Evolutionary conservation across 1,140 invertebrate genomes (phyloP), one percentile per base, ranked within the genome.

Genomic region (Metaphire vulgaris): DNA sequence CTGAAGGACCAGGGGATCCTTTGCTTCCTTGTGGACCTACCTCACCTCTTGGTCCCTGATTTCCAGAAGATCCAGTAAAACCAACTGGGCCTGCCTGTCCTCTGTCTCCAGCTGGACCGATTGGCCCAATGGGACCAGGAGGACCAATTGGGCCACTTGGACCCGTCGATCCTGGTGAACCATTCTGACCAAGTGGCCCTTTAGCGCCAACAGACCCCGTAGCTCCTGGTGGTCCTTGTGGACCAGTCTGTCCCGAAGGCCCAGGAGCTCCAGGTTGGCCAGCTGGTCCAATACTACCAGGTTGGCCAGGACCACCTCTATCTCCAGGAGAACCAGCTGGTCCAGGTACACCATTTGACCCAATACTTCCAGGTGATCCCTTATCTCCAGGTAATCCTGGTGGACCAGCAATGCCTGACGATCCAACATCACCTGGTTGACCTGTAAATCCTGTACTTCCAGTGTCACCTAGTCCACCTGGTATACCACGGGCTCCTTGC

Each of bases 181-280:
- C 72, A 26, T 16, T 26, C 2, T 31, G n/a, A 6, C 72, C 72
- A 2, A 16, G n/a, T n/a, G 72, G 16, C 6, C 72, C 72, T 28
- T 28, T 28, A 26, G 21, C 21, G 2, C 72, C 72, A 2, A n/a
- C 32, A 29, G 33, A 15, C 26, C 72, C 72, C 14, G 16, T 31
- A 12, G 2, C 21, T 29, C 72, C 75, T 15, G 28, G 31, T 41
- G 69, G 56, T 6, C 75, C 70, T 30, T 30, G 33, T n/a, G 33
- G 32, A 6, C 56, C 65, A 74, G 56, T n/a, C 21, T 30, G 68
- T n/a, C 76, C 76, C 30, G 64, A n/a, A 30, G 71, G 76, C 12
- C 76, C 76, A 1, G 56, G 34, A 33, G 64, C 41, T 71, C 76
- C 76, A 29, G 33, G 34, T 21, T 74, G 28, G 33, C 76, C 76